Conservation (phyloP, 2,888 invertebrate genomes). For the Drosophila putrida region DNA sequence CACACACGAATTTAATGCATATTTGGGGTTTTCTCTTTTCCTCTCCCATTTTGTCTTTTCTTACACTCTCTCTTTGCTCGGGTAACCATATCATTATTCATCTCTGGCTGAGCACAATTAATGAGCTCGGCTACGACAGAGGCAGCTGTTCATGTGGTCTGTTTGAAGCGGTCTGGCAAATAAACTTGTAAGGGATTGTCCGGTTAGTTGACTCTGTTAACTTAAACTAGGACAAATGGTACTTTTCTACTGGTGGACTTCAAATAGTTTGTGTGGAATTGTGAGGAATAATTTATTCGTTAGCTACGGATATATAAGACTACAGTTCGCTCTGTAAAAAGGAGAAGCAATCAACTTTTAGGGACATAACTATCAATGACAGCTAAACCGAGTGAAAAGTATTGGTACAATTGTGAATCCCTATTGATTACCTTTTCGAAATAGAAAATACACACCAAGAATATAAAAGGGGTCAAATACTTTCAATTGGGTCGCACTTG, state of each 20-base stretch:
- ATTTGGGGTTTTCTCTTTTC: neutral
- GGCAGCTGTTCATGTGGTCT: conserved; percentile 30
- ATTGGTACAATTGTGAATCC: neutral
- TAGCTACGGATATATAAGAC: neutral
- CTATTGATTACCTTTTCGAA: neutral
- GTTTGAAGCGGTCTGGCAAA: conserved; percentile 46
- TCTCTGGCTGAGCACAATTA: conserved; percentile 56
- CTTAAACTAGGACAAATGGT: conserved; percentile 13
- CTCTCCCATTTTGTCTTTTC: neutral
- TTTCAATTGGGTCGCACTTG: conserved; percentile 23
- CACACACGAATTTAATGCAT: conserved; percentile 27
- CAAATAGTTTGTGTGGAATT: conserved; percentile 24
- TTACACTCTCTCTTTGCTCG: neutral
- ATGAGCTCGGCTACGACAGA: conserved; percentile 43
- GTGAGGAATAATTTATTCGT: neutral
- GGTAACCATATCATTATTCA: conserved; percentile 47
- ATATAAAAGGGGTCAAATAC: conserved; percentile 11
- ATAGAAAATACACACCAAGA: neutral
- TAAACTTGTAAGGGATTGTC: conserved; percentile 37
- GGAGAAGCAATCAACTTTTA: neutral
- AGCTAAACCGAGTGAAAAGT: conserved; percentile 6
- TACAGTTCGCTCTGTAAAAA: neutral
- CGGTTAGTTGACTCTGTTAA: conserved; percentile 25
- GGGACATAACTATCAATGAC: conserved; percentile 9
- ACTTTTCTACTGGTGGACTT: conserved; percentile 19